Evolutionary conservation across 2,113 vertebrate genomes (phyloP).

Genomic region (Cebus imitator): DNA sequence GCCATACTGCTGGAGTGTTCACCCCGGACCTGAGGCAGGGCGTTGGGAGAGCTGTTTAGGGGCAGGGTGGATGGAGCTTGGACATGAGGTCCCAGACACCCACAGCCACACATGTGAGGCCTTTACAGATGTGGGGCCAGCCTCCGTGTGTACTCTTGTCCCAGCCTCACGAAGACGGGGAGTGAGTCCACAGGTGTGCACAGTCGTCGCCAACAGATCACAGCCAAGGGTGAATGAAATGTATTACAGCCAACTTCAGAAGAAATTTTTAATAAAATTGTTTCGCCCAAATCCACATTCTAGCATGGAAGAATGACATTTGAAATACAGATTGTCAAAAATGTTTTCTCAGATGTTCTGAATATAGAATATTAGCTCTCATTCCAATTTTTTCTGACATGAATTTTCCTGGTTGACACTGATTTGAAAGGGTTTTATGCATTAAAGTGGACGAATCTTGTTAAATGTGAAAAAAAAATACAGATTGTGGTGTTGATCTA

Average conservation of each 20-base stretch:
- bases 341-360: slow-evolving; percentile 10
- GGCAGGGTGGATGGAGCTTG: not conserved
- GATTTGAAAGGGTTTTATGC: not conserved
- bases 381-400: not conserved
- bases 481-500: not conserved
- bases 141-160: not conserved
- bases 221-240: not conserved
- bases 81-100: not conserved
- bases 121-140: not conserved
- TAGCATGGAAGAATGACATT: no score
- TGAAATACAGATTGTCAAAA: not conserved
- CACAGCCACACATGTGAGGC: accelerated
- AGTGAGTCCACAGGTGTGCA: accelerated
- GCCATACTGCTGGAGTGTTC: no score
- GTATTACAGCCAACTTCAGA: not conserved
- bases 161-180: not conserved
- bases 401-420: not conserved
- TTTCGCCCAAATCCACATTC: not conserved
- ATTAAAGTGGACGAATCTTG: slow-evolving; percentile 7
- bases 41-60: not conserved
- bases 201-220: accelerated
- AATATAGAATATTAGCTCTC: not conserved
- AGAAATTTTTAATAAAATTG: not conserved
- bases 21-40: not conserved
- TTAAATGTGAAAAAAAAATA: not conserved